Conservation (phyloP, 1,140 invertebrate species). For the Trachymyrmex septentrionalis region DNA sequence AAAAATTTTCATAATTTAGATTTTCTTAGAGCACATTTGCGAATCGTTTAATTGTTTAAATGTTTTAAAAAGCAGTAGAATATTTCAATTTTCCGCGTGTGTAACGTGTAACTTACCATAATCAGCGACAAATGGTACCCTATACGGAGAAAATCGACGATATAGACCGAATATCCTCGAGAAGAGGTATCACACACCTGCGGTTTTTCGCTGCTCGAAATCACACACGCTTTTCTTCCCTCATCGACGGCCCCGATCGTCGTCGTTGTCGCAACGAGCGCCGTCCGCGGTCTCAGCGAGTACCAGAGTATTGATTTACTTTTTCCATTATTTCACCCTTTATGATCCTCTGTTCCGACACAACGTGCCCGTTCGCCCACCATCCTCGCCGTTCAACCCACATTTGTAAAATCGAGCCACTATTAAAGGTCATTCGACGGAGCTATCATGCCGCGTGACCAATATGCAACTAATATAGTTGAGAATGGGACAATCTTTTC, state of each 20-base stretch:
- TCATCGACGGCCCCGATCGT: neutral
- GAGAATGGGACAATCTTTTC: neutral
- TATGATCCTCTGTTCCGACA: conserved; percentile 21
- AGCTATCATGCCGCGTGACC: neutral
- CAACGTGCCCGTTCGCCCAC: conserved; percentile 22
- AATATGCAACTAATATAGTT: neutral
- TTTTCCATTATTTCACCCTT: conserved; percentile 31
- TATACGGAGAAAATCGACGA: neutral
- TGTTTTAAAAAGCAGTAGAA: neutral
- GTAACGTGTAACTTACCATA: conserved; percentile 46
- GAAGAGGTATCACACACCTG: neutral
- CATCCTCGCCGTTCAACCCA: conserved; percentile 48
- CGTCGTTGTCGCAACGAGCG: conserved; percentile 40
- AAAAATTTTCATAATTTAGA: neutral
- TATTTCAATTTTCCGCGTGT: neutral
- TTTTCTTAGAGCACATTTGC: neutral
- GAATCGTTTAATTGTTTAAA: neutral
- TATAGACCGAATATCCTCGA: conserved; percentile 40
- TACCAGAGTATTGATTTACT: conserved; percentile 60
- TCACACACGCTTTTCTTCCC: conserved; percentile 50
- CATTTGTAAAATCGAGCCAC: conserved; percentile 41
- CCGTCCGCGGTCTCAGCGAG: conserved; percentile 28
- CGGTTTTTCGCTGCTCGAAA: conserved; percentile 31
- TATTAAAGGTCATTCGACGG: conserved; percentile 43
- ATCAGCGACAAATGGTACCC: neutral